Conservation (phyloP, 2,113 vertebrate species). For the Oncorhynchus gorbuscha region DNA sequence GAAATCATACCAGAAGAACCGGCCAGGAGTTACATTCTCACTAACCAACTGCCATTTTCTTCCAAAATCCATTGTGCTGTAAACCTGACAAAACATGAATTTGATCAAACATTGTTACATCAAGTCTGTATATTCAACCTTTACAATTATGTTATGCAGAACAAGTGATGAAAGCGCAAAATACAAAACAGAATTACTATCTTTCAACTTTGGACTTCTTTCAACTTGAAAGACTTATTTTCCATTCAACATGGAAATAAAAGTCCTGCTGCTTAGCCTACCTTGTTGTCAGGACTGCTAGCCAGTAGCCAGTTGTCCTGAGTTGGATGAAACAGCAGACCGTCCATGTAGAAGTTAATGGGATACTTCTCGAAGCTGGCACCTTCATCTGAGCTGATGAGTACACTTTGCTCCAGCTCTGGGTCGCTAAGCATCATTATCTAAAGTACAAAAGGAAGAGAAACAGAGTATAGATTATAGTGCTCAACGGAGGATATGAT, state of each 20-base stretch:
- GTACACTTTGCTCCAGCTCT: constrained; percentile 89
- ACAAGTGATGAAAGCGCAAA: not conserved
- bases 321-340: constrained; percentile 90
- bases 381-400: constrained; percentile 96
- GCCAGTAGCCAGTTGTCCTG: constrained; percentile 96
- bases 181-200: not conserved
- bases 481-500: not conserved
- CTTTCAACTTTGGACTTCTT: not conserved
- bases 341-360: constrained; percentile 91
- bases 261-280: constrained; percentile 51
- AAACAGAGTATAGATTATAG: not conserved
- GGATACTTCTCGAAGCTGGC: constrained; percentile 92
- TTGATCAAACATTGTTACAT: not conserved
- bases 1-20: constrained; percentile 92
- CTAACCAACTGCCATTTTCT: constrained; percentile 93
- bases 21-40: constrained; percentile 88
- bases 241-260: constrained; percentile 6
- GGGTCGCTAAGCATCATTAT: constrained; percentile 97
- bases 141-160: not conserved
- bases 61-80: constrained; percentile 93
- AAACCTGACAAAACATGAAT: constrained; percentile 78
- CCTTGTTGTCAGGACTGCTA: constrained; percentile 93
- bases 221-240: not conserved
- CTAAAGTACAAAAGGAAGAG: constrained; percentile 67
- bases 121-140: not conserved